phyloP scores from a whole-genome alignment of 2,113 vertebrate genomes.

The Potamarius usumacintae region DNA sequence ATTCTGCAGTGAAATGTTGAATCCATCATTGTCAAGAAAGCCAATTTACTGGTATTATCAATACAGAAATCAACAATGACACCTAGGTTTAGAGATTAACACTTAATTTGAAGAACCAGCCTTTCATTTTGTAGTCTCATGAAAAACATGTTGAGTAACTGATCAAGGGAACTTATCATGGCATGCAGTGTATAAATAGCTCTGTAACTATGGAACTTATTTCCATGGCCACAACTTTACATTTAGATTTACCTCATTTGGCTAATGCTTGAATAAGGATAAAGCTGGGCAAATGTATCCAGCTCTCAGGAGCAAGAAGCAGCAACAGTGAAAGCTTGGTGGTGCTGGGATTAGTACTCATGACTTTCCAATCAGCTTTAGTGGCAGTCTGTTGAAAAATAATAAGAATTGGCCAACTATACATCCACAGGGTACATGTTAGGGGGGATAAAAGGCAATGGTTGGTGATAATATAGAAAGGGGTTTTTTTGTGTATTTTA shows the following conservation, averaged over 20 bases:
- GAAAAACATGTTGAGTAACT: background rate
- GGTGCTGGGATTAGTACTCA: background rate
- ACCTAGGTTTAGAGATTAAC: background rate
- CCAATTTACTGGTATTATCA: background rate
- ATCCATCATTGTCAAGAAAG: background rate
- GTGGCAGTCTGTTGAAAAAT: background rate
- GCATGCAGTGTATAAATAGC: background rate
- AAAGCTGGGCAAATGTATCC: background rate
- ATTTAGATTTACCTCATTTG: background rate
- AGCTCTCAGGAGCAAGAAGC: no score
- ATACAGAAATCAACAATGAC: background rate
- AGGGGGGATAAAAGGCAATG: background rate
- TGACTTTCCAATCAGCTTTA: background rate
- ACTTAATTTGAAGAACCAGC: background rate
- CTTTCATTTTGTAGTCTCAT: background rate
- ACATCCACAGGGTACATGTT: background rate
- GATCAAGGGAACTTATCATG: background rate
- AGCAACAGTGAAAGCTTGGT: background rate
- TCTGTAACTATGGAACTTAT: background rate
- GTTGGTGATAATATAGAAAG: no score
- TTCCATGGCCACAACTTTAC: constrained; percentile 11
- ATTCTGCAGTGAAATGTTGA: background rate
- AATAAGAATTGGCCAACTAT: background rate
- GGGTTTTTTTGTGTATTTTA: background rate
- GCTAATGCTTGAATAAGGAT: background rate